A percentile compares a stretch with the other conserved stretches of the same genome.
These are phyloP conservation scores for Dynastes tityus DNA, from an alignment of 2,888 invertebrate genomes.

Conservation along the genomic window DNA sequence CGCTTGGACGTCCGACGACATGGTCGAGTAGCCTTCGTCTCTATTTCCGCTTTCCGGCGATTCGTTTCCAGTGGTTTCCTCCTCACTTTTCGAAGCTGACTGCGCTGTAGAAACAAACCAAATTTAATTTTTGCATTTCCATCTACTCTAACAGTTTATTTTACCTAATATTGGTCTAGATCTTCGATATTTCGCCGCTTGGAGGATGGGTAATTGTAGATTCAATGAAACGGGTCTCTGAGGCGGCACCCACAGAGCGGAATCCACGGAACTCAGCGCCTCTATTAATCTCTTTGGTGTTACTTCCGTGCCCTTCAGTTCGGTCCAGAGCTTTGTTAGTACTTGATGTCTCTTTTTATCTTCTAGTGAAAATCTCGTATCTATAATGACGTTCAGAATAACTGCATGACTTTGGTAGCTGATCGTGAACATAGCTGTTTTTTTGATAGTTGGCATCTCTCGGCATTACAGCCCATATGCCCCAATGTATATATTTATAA, in stretches of 20 bases:
- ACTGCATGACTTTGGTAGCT: constrained; percentile 42
- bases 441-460: too few relatives aligned
- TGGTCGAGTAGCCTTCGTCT: constrained; percentile 88
- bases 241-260: constrained; percentile 79
- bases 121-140: too few relatives aligned
- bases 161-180: constrained; percentile 70
- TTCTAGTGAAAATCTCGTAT: constrained; percentile 75
- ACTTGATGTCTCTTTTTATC: constrained; percentile 79
- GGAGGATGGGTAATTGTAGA: constrained; percentile 77
- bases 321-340: constrained; percentile 77
- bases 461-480: too few relatives aligned
- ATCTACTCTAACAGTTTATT: background rate
- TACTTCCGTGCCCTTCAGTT: constrained; percentile 77
- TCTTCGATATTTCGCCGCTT: constrained; percentile 69
- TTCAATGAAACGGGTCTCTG: constrained; percentile 81
- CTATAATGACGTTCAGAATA: constrained; percentile 59
- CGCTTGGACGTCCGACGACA: constrained; percentile 87
- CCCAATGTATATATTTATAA: too few relatives aligned
- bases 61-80: constrained; percentile 79
- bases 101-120: constrained; percentile 66
- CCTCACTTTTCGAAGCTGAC: constrained; percentile 72
- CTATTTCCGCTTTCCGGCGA: constrained; percentile 84
- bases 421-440: constrained; percentile 24
- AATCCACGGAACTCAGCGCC: constrained; percentile 78
- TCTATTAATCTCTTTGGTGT: constrained; percentile 77